Base-by-base conservation (phyloP, 2,888 invertebrate genomes). In the Cremastinae sp. region DNA sequence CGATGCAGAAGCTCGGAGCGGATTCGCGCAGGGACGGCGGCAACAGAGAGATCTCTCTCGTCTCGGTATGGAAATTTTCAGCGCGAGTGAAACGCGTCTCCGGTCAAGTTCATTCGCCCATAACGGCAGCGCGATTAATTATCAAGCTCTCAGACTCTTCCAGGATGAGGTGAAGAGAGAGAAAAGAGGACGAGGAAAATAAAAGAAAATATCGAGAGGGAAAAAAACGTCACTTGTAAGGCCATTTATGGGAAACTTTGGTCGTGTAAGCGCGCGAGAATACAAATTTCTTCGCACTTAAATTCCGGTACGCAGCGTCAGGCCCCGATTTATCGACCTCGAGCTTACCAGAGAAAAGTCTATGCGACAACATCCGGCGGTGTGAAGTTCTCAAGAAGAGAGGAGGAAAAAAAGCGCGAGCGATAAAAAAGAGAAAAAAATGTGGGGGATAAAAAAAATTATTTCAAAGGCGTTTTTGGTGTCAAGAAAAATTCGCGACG, bases 221-320 rank as follows among this genome's bases (percentile, higher is more conserved):
- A 72, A 69, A 70, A 62, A 65, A 72, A 76, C 56, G 65, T 80
- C 77, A 79, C 83, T 85, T 86, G 88, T 89, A 87, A 85, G 84
- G 82, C 88, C 89, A 88, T 89, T 89, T 89, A 89, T 84, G 87
- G 88, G 79, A 80, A 81, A 83, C 82, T 82, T 80, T 84, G 84
- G 79, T 82, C 87, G 85, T 89, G 87, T 88, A 86, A 86, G 81
- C 85, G 86, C 80, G 83, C 81, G 83, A 79, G 83, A 84, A 84
- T 87, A 88, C 88, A 88, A 88, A 89, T 89, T 89, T 86, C 86
- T 89, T 89, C 84, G 86, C 88, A 87, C 88, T 89, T 85, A 86
- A 88, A 88, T 89, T 88, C 86, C 86, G 79, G 75, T 65, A 73
- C 71, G 69, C 64, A 78, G 78, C 65, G 61, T 22, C 28, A 39